Evolutionary conservation across 2,888 invertebrate species (phyloP), one percentile per base, ranked within the genome.

Genomic region (Operophtera brumata): DNA sequence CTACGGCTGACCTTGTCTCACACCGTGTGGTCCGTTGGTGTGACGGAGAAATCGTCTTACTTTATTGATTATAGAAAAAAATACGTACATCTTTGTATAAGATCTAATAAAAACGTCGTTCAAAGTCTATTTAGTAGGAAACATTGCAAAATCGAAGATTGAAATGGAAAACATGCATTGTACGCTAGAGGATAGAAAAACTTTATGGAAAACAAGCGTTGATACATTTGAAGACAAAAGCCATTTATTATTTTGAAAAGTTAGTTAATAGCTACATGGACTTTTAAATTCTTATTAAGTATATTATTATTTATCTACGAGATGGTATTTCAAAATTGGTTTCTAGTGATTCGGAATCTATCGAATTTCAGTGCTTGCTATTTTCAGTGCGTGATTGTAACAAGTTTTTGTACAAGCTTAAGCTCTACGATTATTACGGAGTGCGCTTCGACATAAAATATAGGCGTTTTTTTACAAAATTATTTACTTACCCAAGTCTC

Each of bases 1-100:
- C 88, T 84, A 84, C 89, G 88, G 88, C 88, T 80, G 78, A 77
- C 88, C 88, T 80, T 72, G 69, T 81, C 86, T 86, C 78, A 77
- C 82, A 78, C 85, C 80, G 76, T 71, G 65, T 80, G 78, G 78
- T 81, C 80, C 75, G 54, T 73, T 65, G 75, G 78, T 70, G 49
- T 67, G 73, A 73, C 80, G 77, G 78, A 74, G 76, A 77, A 82
- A 83, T 83, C 73, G 78, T 85, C 81, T 81, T 79, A 82, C 80
- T 58, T 55, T 44, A 44, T 54, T n/a, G 43, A 37, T 3, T 37
- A n/a, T 13, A 36, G 7, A 36, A 8, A 28, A 14, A 8, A 10
- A 32, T 14, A 6, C 1, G 11, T 6, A 11, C 13, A 6, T 8
- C 13, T 36, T 13, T 7, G 7, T 20, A 20, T 20, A 6, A 6